phyloP scores from a whole-genome alignment of 92 coral and sea anemone genomes.

The Pocillopora meandrina region DNA sequence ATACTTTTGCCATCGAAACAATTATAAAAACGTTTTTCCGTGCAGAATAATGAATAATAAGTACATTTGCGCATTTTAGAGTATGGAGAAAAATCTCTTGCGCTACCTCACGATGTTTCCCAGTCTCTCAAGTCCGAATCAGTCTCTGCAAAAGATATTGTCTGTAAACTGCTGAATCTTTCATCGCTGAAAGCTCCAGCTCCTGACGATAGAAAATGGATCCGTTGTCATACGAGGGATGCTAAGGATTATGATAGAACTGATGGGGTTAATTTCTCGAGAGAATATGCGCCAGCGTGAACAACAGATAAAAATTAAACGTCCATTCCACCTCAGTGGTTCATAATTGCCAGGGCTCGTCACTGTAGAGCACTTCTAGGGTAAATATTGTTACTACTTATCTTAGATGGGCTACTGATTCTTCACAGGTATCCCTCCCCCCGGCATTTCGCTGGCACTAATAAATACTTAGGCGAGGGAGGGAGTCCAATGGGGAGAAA shows the following conservation, averaged over 20 bases:
- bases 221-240: conserved; percentile 4
- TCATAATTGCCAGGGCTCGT: too few relatives aligned
- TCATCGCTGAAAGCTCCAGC: conserved; percentile 24
- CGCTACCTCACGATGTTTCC: background rate
- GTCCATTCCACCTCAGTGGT: too few relatives aligned
- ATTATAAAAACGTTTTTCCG: too few relatives aligned
- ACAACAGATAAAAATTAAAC: conserved; percentile 26
- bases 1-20: too few relatives aligned
- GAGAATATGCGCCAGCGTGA: conserved; percentile 31
- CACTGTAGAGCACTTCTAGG: background rate
- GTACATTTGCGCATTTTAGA: background rate
- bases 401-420: too few relatives aligned
- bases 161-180: conserved; percentile 1
- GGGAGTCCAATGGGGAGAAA: too few relatives aligned
- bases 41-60: too few relatives aligned
- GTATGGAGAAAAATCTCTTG: background rate
- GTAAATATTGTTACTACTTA: too few relatives aligned
- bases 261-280: conserved; percentile 4
- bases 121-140: background rate
- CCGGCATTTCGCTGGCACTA: too few relatives aligned
- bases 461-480: too few relatives aligned
- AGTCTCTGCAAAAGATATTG: background rate
- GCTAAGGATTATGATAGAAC: background rate
- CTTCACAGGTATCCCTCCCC: too few relatives aligned
- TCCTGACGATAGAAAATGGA: conserved; percentile 13